A percentile compares a stretch with the other conserved stretches of the same genome.
Conservation (phyloP, 2,888 invertebrate species). For the Drosophila histrio region DNA sequence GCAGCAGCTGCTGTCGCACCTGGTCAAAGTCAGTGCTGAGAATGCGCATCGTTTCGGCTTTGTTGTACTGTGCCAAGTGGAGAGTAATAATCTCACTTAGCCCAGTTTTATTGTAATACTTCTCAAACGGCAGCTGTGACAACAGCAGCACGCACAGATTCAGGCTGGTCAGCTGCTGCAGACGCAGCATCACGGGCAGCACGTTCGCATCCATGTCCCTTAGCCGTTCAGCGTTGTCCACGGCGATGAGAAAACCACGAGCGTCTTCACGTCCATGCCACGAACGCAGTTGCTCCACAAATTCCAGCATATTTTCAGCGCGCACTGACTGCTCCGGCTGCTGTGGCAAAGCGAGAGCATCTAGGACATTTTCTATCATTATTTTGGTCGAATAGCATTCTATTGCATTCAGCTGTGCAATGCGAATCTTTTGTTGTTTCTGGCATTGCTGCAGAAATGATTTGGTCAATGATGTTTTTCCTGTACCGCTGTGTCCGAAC, state of each 20-base stretch:
- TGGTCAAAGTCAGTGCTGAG: conserved; percentile 83
- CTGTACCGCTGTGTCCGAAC: conserved; percentile 93
- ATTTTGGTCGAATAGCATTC: conserved; percentile 92
- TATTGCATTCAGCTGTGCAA: conserved; percentile 88
- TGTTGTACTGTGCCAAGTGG: conserved; percentile 92
- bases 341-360: conserved; percentile 79
- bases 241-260: conserved; percentile 86
- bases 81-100: conserved; percentile 89
- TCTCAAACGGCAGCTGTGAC: conserved; percentile 92
- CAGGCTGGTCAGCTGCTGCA: conserved; percentile 89
- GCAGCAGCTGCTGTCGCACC: conserved; percentile 42
- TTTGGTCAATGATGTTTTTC: conserved; percentile 90
- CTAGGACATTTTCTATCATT: conserved; percentile 90
- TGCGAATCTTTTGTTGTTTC: conserved; percentile 85
- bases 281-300: conserved; percentile 85
- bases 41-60: conserved; percentile 87
- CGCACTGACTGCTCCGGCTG: conserved; percentile 79
- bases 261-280: conserved; percentile 27
- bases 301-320: conserved; percentile 89
- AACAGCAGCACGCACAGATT: conserved; percentile 91
- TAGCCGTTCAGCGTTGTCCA: conserved; percentile 93
- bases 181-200: conserved; percentile 89
- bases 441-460: conserved; percentile 86
- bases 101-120: conserved; percentile 89
- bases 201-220: conserved; percentile 90